These are phyloP conservation scores for Propithecus perrieri DNA, from an alignment of 2,797 vertebrate species.

Conservation along the genomic window DNA sequence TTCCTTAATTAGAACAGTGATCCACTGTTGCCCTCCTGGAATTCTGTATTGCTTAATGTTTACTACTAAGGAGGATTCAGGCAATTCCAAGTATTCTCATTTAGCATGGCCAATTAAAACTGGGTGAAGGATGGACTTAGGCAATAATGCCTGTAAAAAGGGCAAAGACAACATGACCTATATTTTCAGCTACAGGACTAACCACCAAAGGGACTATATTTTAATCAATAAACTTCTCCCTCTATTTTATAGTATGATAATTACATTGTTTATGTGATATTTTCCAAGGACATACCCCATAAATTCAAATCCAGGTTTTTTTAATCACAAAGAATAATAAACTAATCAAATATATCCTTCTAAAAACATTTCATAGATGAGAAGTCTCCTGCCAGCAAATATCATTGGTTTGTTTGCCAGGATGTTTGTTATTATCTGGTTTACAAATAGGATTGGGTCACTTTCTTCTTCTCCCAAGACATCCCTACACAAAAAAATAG, in stretches of 20 bases:
- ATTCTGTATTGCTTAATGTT: neutral
- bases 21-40: neutral
- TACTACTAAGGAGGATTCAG: neutral
- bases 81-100: neutral
- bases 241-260: neutral
- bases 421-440: neutral
- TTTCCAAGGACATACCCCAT: neutral
- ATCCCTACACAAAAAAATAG: neutral
- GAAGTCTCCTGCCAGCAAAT: neutral
- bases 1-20: conserved; percentile 29
- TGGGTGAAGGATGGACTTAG: neutral
- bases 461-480: neutral
- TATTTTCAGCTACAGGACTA: neutral
- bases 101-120: neutral
- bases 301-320: neutral
- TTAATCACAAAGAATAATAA: neutral
- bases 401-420: neutral
- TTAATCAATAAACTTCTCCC: neutral
- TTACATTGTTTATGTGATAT: neutral
- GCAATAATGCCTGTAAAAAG: neutral
- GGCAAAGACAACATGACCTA: neutral
- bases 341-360: neutral
- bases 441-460: neutral
- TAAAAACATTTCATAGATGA: neutral
- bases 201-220: neutral